Base-by-base conservation (phyloP, 2,113 vertebrate genomes). In the Gobio gobio region DNA sequence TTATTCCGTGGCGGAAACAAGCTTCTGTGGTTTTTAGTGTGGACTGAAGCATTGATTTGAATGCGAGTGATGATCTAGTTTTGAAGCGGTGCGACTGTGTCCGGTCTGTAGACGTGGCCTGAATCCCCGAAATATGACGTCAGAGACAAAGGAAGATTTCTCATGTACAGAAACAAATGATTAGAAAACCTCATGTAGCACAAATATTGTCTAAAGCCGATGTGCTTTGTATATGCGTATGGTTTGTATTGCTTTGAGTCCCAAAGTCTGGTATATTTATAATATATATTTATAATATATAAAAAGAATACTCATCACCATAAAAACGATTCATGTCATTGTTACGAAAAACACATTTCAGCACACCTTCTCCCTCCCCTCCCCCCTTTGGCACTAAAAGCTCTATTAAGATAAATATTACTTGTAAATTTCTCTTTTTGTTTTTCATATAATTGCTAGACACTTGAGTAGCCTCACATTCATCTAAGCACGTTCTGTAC, bases 221-320 rank as follows among this genome's bases (percentile, higher is more conserved):
- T 12, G 74, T 78, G 75, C 85, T 79, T 51, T 51, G 56, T 89
- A 40, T 86, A 76, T 89, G 91, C 51, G 40, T 72, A 91, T 91
- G 87, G 74, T 86, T 88, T 90, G 87, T 95, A 95, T 95, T 95
- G 94, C 94, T 95, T 92, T 85, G 92, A 91, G 90, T 91, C 90
- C 89, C 88, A 91, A 92, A 91, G 89, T 92, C 83, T 92, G 86
- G 85, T 87, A 88, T 92, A 92, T 90, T 91, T 88, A 89, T 64
- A 80, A 68, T 77, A 51, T n/a, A 77, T 87, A 47, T 45, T 24
- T 89, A 89, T 91, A 79, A 33, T 70, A 64, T 73, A 87, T 84
- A 87, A 87, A 92, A 80, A 93, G 91, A 90, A 92, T 92, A 91
- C 91, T 85, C 85, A 89, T 93, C 92, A 93, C 90, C 91, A 93